A percentile compares a stretch with the other conserved stretches of the same genome.
Conservation (phyloP, 2,888 invertebrate genomes). For the Lumbricus terrestris region DNA sequence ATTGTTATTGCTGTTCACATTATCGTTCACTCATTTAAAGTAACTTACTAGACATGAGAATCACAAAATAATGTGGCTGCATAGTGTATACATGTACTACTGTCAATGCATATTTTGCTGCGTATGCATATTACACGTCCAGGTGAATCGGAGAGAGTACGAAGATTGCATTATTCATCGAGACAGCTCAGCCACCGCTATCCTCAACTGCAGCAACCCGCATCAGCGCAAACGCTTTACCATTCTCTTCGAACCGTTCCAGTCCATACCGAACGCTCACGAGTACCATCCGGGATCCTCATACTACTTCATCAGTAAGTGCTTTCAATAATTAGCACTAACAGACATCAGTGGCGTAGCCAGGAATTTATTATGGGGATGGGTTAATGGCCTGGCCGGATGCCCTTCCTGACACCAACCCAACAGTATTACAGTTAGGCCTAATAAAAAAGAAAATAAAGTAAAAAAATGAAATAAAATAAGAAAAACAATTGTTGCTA, state of each 20-base stretch:
- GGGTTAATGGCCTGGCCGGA: too few relatives aligned
- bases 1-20: not conserved
- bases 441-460: too few relatives aligned
- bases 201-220: slow-evolving; percentile 37
- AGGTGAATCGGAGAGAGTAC: slow-evolving; percentile 28
- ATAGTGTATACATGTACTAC: not conserved
- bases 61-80: not conserved
- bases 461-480: too few relatives aligned
- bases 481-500: too few relatives aligned
- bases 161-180: slow-evolving; percentile 23
- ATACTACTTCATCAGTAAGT: slow-evolving; percentile 38
- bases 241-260: slow-evolving; percentile 35
- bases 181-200: slow-evolving; percentile 18
- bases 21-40: not conserved
- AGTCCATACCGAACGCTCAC: slow-evolving; percentile 36
- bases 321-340: not conserved
- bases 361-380: too few relatives aligned
- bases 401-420: too few relatives aligned
- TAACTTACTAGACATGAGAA: not conserved
- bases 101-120: too few relatives aligned
- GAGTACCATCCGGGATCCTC: slow-evolving; percentile 34
- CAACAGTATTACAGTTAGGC: too few relatives aligned
- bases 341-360: not conserved
- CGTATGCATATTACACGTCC: too few relatives aligned
- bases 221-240: slow-evolving; percentile 33